Evolutionary conservation across 2,888 invertebrate genomes (phyloP).

Genomic region (Callosobruchus maculatus): DNA sequence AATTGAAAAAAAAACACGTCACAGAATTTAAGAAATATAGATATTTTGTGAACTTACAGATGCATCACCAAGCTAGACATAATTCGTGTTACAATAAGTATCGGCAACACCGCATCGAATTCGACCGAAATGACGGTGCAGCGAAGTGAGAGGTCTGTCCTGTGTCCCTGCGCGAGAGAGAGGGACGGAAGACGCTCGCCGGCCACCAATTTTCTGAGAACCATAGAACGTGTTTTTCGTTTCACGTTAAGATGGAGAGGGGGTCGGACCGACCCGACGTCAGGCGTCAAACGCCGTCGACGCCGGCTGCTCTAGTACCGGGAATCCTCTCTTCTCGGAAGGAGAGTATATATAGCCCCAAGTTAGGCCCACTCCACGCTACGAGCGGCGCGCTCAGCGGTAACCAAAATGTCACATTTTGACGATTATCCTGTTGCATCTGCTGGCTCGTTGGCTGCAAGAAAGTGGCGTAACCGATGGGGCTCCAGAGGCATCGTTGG

Average conservation of each 20-base stretch:
- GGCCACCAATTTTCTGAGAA: slow-evolving; percentile 38
- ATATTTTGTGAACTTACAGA: too few species aligned
- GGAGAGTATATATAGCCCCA: slow-evolving; percentile 9
- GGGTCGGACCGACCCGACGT: slow-evolving; percentile 20
- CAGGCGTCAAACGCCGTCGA: slow-evolving; percentile 14
- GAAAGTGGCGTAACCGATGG: background rate
- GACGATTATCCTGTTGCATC: background rate
- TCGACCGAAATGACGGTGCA: slow-evolving; percentile 14
- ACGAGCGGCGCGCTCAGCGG: slow-evolving; percentile 16
- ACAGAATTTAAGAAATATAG: too few species aligned
- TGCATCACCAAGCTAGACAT: too few species aligned
- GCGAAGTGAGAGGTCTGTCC: slow-evolving; percentile 9
- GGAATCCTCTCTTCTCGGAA: slow-evolving; percentile 46
- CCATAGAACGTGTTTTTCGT: slow-evolving; percentile 45
- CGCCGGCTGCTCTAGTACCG: slow-evolving; percentile 34
- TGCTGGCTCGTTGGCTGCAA: background rate
- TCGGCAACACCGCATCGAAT: slow-evolving; percentile 7
- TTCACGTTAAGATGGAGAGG: slow-evolving; percentile 41
- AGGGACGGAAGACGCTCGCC: slow-evolving; percentile 6
- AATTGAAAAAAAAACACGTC: too few species aligned
- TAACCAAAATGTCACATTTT: slow-evolving; percentile 16
- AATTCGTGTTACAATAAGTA: too few species aligned
- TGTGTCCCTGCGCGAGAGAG: slow-evolving; percentile 7
- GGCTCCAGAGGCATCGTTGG: too few species aligned
- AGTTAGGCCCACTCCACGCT: slow-evolving; percentile 21